These are phyloP conservation scores for Oxycera nigricornis DNA, from an alignment of 2,888 invertebrate species.

Conservation along the genomic window DNA sequence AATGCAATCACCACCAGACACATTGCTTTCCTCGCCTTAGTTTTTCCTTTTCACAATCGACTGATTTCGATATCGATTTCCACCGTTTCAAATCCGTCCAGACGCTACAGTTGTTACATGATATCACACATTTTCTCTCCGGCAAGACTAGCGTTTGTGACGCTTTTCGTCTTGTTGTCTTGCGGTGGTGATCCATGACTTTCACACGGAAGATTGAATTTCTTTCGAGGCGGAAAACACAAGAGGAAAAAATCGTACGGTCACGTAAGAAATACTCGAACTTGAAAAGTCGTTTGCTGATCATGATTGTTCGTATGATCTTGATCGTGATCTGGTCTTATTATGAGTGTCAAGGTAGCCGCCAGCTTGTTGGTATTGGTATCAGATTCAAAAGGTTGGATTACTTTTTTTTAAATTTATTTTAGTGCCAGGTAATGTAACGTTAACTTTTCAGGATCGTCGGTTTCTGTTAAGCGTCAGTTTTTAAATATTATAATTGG, in stretches of 20 bases:
- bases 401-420: no score
- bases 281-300: not conserved
- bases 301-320: not conserved
- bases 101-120: not conserved
- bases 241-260: not conserved
- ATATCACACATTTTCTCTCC: not conserved
- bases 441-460: no score
- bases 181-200: conserved; percentile 7
- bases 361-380: no score
- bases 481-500: no score
- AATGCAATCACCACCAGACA: no score
- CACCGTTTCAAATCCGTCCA: not conserved
- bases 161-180: not conserved
- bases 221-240: not conserved
- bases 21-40: no score
- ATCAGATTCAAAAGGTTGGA: no score
- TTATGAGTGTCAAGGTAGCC: no score
- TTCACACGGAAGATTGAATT: conserved; percentile 32
- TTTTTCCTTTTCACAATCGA: not conserved
- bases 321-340: not conserved
- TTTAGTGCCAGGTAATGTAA: no score
- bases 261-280: not conserved
- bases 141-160: not conserved
- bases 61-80: not conserved
- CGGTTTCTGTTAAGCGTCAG: no score